These are phyloP conservation scores for Dasypolia templi DNA, from an alignment of 2,888 invertebrate species.

Conservation along the genomic window DNA sequence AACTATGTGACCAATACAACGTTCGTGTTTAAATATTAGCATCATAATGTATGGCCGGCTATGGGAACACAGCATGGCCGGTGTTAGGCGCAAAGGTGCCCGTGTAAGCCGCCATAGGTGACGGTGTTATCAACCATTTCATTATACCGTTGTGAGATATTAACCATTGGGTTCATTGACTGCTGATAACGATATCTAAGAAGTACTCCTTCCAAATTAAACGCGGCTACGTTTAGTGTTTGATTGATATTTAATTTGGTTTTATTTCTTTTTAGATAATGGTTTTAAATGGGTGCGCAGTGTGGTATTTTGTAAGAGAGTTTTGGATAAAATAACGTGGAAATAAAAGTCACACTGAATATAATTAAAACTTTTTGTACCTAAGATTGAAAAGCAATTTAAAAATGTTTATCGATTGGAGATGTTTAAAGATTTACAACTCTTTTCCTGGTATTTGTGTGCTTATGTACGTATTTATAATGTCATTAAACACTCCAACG, in stretches of 20 bases:
- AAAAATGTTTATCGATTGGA: not conserved
- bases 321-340: slow-evolving; percentile 1
- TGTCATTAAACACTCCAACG: not conserved
- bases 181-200: slow-evolving; percentile 60
- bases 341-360: slow-evolving; percentile 6
- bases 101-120: no score
- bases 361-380: not conserved
- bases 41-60: slow-evolving; percentile 51
- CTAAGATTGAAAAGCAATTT: not conserved
- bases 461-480: not conserved
- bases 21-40: slow-evolving; percentile 54
- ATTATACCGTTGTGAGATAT: slow-evolving; percentile 55
- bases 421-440: not conserved
- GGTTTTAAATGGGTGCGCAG: slow-evolving; percentile 17
- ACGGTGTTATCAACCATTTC: slow-evolving; percentile 58
- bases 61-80: slow-evolving; percentile 38
- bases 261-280: slow-evolving; percentile 52
- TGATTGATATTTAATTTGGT: slow-evolving; percentile 64
- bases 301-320: slow-evolving; percentile 1
- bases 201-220: slow-evolving; percentile 56
- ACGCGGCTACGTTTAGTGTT: slow-evolving; percentile 45
- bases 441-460: not conserved
- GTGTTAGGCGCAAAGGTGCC: slow-evolving; percentile 48
- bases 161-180: slow-evolving; percentile 48
- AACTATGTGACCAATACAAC: slow-evolving; percentile 49